Evolutionary conservation across 2,113 vertebrate genomes (phyloP).

Genomic region (Psettodes erumei): DNA sequence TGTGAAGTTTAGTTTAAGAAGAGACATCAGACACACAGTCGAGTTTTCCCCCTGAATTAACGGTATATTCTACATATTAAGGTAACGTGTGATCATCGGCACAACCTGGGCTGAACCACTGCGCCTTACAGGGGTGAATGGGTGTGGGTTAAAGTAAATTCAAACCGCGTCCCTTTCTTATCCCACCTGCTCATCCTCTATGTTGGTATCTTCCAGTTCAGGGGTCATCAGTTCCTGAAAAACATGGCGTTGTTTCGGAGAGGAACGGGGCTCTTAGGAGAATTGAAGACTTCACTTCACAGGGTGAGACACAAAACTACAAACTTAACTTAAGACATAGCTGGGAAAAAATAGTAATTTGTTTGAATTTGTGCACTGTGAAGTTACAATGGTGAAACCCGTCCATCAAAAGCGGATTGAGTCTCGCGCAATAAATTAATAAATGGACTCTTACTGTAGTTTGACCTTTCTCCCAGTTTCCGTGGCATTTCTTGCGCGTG

Average conservation of each 20-base stretch:
- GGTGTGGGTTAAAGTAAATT: background rate
- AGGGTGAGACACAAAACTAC: slow-evolving; percentile 37
- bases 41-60: fast-evolving
- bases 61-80: slow-evolving; percentile 15
- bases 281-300: background rate
- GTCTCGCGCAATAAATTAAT: background rate
- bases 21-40: background rate
- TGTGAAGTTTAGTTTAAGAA: background rate
- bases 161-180: background rate
- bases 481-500: background rate
- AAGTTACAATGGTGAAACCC: too few relatives aligned
- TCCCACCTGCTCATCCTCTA: too few relatives aligned
- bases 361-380: background rate
- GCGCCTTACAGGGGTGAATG: background rate
- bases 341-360: background rate
- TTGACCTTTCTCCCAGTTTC: slow-evolving; percentile 24
- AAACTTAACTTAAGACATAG: fast-evolving
- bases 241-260: slow-evolving; percentile 59
- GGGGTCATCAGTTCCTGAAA: background rate
- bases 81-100: slow-evolving; percentile 54
- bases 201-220: slow-evolving; percentile 1
- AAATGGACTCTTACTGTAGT: background rate
- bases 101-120: slow-evolving; percentile 41
- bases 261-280: background rate
- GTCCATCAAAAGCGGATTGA: background rate